phyloP scores from a whole-genome alignment of 2,888 invertebrate genomes.

The Allacma fusca region DNA sequence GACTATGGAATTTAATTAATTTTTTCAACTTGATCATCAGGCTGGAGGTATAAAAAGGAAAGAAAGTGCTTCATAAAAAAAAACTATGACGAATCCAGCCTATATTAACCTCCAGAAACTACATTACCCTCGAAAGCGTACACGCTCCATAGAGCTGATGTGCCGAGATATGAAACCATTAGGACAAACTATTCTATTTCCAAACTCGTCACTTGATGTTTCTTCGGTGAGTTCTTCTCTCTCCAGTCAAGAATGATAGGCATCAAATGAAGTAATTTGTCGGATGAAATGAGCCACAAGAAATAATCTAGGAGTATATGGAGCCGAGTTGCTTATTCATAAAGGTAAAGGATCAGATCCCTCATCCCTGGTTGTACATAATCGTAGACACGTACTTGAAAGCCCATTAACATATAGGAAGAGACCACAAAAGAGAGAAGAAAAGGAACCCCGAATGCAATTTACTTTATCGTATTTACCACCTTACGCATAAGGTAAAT shows the following conservation, averaged over 20 bases:
- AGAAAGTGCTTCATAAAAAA: neutral
- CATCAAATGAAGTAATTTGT: slow-evolving; percentile 60
- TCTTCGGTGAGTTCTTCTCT: slow-evolving; percentile 19
- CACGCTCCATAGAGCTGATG: neutral
- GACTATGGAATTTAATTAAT: slow-evolving; percentile 8
- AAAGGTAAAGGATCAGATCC: no score
- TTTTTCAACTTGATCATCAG: slow-evolving; percentile 4
- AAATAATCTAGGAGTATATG: slow-evolving; percentile 16
- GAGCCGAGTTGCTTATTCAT: neutral
- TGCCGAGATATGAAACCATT: neutral
- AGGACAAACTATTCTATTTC: neutral
- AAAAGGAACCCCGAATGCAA: slow-evolving; percentile 10
- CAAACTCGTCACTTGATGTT: slow-evolving; percentile 13
- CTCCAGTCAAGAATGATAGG: slow-evolving; percentile 55
- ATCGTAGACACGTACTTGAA: neutral
- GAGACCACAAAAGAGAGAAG: slow-evolving; percentile 16
- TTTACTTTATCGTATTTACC: slow-evolving; percentile 16
- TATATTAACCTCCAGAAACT: slow-evolving; percentile 6
- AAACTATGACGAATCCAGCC: slow-evolving; percentile 10
- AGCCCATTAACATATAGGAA: slow-evolving; percentile 8
- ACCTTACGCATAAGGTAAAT: slow-evolving; percentile 16
- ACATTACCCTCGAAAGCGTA: neutral
- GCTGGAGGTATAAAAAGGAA: neutral
- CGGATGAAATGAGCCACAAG: slow-evolving; percentile 57
- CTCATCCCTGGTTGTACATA: no score